A percentile compares a stretch with the other conserved stretches of the same genome.
phyloP scores from a whole-genome alignment of 1,140 invertebrate species.

The Heliconius melpomene region DNA sequence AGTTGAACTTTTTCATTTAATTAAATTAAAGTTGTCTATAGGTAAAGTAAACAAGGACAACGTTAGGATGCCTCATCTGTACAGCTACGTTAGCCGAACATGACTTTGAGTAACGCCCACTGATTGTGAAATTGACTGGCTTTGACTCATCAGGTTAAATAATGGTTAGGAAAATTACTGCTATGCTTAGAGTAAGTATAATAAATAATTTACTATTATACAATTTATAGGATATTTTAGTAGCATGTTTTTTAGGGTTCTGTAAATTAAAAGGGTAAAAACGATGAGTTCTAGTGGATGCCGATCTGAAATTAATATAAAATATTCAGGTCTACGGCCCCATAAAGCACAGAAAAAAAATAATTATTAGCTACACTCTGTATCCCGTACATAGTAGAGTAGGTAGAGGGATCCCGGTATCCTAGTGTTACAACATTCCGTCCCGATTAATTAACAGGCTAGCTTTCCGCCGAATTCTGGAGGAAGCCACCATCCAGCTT shows the following conservation, averaged over 20 bases:
- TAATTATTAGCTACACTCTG: neutral
- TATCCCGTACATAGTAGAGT: neutral
- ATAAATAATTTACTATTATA: neutral
- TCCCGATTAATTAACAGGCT: no score
- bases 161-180: conserved; percentile 21
- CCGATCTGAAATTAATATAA: no score
- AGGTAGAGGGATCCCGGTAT: no score
- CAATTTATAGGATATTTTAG: neutral
- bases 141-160: conserved; percentile 30
- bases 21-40: neutral
- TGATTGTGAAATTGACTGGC: conserved; percentile 43
- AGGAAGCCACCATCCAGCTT: no score
- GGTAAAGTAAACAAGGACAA: conserved; percentile 44
- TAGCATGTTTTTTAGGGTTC: no score
- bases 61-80: conserved; percentile 53
- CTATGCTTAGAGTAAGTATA: neutral
- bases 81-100: conserved; percentile 44
- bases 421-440: no score
- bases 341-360: no score
- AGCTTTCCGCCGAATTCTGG: no score
- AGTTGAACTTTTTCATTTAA: neutral
- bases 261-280: no score
- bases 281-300: no score
- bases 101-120: conserved; percentile 44
- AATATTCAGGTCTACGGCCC: no score